Percentiles rank a stretch among this genome's conserved stretches.
These are phyloP conservation scores for Pongo abelii DNA, from an alignment of 2,113 vertebrate genomes.

Conservation along the genomic window DNA sequence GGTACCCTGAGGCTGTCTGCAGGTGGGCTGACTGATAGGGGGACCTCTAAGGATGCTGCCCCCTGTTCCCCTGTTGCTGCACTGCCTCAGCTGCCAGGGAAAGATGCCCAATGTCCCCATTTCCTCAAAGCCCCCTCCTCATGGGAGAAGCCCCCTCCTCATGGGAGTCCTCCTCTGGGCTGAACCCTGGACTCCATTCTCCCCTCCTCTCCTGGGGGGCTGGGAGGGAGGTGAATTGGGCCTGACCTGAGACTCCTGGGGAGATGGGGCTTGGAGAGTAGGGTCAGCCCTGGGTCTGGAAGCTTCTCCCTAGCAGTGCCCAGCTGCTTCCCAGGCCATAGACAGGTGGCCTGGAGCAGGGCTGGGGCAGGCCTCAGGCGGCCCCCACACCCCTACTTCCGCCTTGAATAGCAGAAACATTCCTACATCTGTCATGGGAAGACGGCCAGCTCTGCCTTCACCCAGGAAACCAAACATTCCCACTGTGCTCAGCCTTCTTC, in stretches of 20 bases:
- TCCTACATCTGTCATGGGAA: slow-evolving; percentile 81
- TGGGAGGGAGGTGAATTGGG: background rate
- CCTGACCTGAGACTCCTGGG: background rate
- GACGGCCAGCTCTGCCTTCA: slow-evolving; percentile 69
- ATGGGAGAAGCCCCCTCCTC: no score
- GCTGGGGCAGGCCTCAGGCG: background rate
- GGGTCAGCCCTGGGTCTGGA: background rate
- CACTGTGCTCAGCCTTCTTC: slow-evolving; percentile 67
- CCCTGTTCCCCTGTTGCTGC: no score
- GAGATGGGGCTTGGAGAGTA: background rate
- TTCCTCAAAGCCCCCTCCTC: no score
- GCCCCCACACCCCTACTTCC: slow-evolving; percentile 67
- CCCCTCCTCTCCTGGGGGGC: background rate
- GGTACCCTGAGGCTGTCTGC: background rate
- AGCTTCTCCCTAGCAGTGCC: background rate
- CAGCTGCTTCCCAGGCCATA: slow-evolving; percentile 80
- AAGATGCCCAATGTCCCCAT: rapidly evolving
- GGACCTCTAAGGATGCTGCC: background rate
- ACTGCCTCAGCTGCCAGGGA: background rate
- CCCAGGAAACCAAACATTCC: slow-evolving; percentile 80
- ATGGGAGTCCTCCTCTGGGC: background rate
- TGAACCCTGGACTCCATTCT: background rate
- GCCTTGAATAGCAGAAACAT: slow-evolving; percentile 84
- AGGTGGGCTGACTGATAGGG: background rate
- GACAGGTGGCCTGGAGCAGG: slow-evolving; percentile 56